Evolutionary conservation across 2,113 vertebrate genomes (phyloP).

Genomic region (Poicephalus gulielmi): DNA sequence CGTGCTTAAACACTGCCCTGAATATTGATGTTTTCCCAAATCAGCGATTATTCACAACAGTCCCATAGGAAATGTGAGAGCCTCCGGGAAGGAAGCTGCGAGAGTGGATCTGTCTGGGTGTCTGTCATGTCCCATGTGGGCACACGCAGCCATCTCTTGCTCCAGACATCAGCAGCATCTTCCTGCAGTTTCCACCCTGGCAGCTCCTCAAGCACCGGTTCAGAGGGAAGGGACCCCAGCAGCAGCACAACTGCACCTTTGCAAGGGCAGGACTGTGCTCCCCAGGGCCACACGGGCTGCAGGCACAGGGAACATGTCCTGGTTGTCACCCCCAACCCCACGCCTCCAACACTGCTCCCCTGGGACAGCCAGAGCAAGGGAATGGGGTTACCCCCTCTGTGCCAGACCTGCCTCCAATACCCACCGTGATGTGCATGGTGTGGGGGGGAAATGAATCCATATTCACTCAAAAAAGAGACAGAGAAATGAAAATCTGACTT

Average conservation of each 20-base stretch:
- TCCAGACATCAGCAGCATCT: fast-evolving
- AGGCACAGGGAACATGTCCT: neutral
- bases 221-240: neutral
- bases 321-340: neutral
- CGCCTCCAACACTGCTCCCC: fast-evolving
- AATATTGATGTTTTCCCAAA: neutral
- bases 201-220: neutral
- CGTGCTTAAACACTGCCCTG: neutral
- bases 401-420: neutral
- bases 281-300: fast-evolving
- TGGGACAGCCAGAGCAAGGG: fast-evolving
- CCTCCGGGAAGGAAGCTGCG: fast-evolving
- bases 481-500: neutral
- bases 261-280: neutral
- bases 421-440: neutral
- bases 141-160: fast-evolving
- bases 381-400: neutral
- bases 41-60: neutral
- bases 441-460: neutral
- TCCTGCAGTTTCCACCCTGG: neutral
- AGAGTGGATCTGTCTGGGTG: fast-evolving
- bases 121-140: neutral
- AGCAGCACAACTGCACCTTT: neutral
- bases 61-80: fast-evolving
- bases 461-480: neutral